phyloP scores from a whole-genome alignment of 2,888 invertebrate species.

The Anarsia innoxiella region DNA sequence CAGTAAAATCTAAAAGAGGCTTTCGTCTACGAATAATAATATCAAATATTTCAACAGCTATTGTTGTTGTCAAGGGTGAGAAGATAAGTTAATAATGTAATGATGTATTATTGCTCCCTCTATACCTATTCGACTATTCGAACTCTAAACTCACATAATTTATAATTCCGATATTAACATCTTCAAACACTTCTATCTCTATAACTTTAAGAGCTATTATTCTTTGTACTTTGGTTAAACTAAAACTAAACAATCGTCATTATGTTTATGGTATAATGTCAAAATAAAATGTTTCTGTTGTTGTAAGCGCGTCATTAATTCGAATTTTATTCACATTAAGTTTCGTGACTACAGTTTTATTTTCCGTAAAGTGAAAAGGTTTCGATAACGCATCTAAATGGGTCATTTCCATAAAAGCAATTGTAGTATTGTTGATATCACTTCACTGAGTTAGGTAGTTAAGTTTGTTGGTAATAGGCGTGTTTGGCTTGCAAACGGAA shows the following conservation, averaged over 20 bases:
- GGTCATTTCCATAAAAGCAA: slow-evolving; percentile 24
- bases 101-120: slow-evolving; percentile 64
- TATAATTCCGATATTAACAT: slow-evolving; percentile 21
- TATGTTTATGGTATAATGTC: slow-evolving; percentile 63
- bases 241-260: slow-evolving; percentile 49
- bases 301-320: slow-evolving; percentile 58
- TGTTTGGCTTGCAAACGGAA: slow-evolving; percentile 7
- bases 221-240: not conserved
- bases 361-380: slow-evolving; percentile 37
- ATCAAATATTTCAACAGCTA: slow-evolving; percentile 69
- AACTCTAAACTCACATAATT: slow-evolving; percentile 37
- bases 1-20: slow-evolving; percentile 50
- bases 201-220: slow-evolving; percentile 22
- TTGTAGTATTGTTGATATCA: slow-evolving; percentile 12
- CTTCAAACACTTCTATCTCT: slow-evolving; percentile 16
- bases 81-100: slow-evolving; percentile 73
- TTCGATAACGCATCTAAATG: slow-evolving; percentile 41
- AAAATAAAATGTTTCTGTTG: slow-evolving; percentile 62
- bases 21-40: slow-evolving; percentile 57
- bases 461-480: slow-evolving; percentile 9
- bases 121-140: slow-evolving; percentile 49
- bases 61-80: slow-evolving; percentile 74
- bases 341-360: slow-evolving; percentile 45
- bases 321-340: slow-evolving; percentile 58
- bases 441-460: slow-evolving; percentile 7